These are phyloP conservation scores for Cyaniris semiargus DNA, from an alignment of 2,888 invertebrate genomes.

Conservation along the genomic window DNA sequence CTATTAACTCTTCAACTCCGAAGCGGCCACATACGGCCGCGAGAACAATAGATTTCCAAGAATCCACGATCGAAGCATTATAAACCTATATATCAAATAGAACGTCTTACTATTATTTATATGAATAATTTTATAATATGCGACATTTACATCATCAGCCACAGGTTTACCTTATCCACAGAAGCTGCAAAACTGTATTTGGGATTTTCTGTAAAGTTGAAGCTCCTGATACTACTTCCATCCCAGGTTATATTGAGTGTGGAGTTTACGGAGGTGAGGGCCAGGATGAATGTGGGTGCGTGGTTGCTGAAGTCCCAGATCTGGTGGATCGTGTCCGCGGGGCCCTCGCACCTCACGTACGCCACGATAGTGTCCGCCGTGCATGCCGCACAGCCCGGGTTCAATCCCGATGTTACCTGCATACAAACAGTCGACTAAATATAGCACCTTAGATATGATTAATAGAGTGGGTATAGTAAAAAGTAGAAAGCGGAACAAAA, in stretches of 20 bases:
- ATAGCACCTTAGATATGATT: background rate
- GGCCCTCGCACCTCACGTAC: slow-evolving; percentile 79
- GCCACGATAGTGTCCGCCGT: slow-evolving; percentile 60
- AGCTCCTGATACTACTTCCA: slow-evolving; percentile 51
- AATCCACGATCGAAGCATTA: too few relatives aligned
- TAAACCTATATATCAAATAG: too few relatives aligned
- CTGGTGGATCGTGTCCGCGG: slow-evolving; percentile 82
- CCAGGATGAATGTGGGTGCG: slow-evolving; percentile 80
- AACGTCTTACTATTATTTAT: too few relatives aligned
- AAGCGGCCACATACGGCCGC: too few relatives aligned
- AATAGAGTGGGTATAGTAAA: background rate
- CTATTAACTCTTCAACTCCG: too few relatives aligned
- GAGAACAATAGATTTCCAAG: too few relatives aligned
- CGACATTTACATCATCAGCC: background rate
- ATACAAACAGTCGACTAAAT: slow-evolving; percentile 38
- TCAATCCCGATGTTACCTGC: slow-evolving; percentile 60
- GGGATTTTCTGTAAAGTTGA: slow-evolving; percentile 69
- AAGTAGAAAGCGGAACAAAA: background rate
- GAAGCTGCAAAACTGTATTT: slow-evolving; percentile 81
- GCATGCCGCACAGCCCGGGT: slow-evolving; percentile 63
- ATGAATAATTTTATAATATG: background rate
- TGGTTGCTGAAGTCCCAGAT: slow-evolving; percentile 83
- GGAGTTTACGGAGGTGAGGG: slow-evolving; percentile 70
- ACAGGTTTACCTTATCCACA: slow-evolving; percentile 78
- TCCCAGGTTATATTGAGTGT: slow-evolving; percentile 76